Evolutionary conservation across 1,140 invertebrate species (phyloP), one percentile per base, ranked within the genome.

Genomic region (Platyura marginata): DNA sequence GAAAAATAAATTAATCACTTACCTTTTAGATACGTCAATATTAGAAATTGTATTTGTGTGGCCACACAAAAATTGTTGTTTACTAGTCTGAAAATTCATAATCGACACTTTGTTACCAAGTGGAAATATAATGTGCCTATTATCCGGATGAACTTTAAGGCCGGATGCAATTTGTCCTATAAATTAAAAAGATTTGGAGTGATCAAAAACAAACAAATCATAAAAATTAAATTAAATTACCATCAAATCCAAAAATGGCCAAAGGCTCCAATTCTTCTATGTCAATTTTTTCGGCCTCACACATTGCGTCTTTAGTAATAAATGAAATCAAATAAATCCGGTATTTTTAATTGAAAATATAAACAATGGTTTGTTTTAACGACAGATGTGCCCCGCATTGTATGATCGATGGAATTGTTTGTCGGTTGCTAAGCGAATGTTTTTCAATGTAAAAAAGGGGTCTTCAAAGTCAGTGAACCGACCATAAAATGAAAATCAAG

Each of bases 1-100:
- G n/a, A n/a, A n/a, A n/a, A n/a, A n/a, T n/a, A n/a, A n/a, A 16
- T 6, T 9, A 16, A 18, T 29, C 3, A 37, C 22, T 33, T 44
- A 49, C 48, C 54, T 62, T 42, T 49, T 51, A 35, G 88, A 91
- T 6, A 93, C 53, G 42, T 78, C 77, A 11, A 95, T 61, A 22
- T 84, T 75, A 0, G 86, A 81, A 29, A 95, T 79, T 36, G 74
- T 72, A 62, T 91, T 86, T 0, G 78, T 79, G 53, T 93, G 89
- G 0, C 86, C 87, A 34, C 73, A 71, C 21, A 93, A 66, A 55
- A 90, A 88, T 36, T 64, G 56, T 60, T 89, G 85, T 49, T 74
- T 69, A 49, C 77, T 75, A 2, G 71, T 76, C 15, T 63, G 64
- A 51, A 81, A 74, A 50, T 89, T 73, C 55, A 79, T 77, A 25